Percentiles rank a stretch among this genome's conserved stretches.
phyloP scores from a whole-genome alignment of 2,888 invertebrate species.

The Sipunculus nudus region DNA sequence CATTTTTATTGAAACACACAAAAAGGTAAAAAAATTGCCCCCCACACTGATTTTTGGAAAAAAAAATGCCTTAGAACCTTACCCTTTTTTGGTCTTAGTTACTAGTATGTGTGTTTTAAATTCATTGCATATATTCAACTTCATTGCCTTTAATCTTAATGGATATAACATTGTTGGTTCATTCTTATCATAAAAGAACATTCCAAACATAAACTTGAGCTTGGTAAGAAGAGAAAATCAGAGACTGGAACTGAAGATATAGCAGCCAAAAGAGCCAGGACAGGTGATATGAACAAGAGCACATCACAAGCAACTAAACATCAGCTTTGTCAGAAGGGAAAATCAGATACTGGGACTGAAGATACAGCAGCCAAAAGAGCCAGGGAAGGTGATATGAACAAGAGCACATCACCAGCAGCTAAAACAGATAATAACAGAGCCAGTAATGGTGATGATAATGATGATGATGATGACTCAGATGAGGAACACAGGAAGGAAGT shows the following conservation, averaged over 20 bases:
- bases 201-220: too few relatives aligned
- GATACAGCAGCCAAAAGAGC: neutral
- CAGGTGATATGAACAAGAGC: neutral
- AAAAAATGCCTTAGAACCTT: too few relatives aligned
- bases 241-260: neutral
- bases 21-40: too few relatives aligned
- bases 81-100: too few relatives aligned
- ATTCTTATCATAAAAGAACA: too few relatives aligned
- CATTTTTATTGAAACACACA: too few relatives aligned
- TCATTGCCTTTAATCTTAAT: too few relatives aligned
- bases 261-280: neutral
- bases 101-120: too few relatives aligned
- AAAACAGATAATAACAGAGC: neutral
- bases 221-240: neutral
- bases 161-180: too few relatives aligned
- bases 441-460: neutral
- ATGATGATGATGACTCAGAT: neutral
- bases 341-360: neutral
- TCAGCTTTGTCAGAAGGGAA: conserved; percentile 5
- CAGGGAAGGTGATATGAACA: neutral
- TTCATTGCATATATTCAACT: too few relatives aligned
- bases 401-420: neutral
- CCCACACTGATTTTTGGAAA: too few relatives aligned
- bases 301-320: too few relatives aligned
- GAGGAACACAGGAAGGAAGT: neutral